These are phyloP conservation scores for Poecilia wingei DNA, from an alignment of 2,797 vertebrate species.

Conservation along the genomic window DNA sequence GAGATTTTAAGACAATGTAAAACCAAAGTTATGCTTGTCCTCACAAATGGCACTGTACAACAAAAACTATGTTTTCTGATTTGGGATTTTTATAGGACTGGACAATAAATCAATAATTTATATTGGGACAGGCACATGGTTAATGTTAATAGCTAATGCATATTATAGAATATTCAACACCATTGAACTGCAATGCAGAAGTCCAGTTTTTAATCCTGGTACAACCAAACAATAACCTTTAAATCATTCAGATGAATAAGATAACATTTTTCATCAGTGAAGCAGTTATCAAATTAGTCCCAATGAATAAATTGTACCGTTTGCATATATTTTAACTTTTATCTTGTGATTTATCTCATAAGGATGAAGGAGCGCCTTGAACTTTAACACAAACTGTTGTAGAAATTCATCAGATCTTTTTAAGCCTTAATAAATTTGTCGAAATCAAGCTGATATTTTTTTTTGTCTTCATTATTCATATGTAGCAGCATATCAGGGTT, in stretches of 20 bases:
- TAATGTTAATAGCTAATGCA: no score
- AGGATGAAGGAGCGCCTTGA: not conserved
- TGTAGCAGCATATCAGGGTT: not conserved
- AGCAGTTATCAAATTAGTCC: not conserved
- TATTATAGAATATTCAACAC: no score
- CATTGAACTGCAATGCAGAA: no score
- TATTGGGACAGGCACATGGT: no score
- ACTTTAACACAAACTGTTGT: not conserved
- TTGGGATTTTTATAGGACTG: not conserved
- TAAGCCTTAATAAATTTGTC: not conserved
- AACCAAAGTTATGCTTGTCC: not conserved
- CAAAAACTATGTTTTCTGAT: not conserved
- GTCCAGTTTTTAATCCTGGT: not conserved
- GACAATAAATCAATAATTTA: no score
- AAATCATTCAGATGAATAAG: not conserved
- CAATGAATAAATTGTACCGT: not conserved
- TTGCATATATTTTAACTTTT: not conserved
- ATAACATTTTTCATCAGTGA: not conserved
- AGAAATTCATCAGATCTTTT: not conserved
- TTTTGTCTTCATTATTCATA: not conserved
- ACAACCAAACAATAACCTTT: not conserved
- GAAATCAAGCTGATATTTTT: not conserved
- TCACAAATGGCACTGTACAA: not conserved
- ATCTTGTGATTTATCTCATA: not conserved
- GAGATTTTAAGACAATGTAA: not conserved